Evolutionary conservation across 2,888 invertebrate species (phyloP), one percentile per base, ranked within the genome.

Genomic region (Hedychridium roseum): DNA sequence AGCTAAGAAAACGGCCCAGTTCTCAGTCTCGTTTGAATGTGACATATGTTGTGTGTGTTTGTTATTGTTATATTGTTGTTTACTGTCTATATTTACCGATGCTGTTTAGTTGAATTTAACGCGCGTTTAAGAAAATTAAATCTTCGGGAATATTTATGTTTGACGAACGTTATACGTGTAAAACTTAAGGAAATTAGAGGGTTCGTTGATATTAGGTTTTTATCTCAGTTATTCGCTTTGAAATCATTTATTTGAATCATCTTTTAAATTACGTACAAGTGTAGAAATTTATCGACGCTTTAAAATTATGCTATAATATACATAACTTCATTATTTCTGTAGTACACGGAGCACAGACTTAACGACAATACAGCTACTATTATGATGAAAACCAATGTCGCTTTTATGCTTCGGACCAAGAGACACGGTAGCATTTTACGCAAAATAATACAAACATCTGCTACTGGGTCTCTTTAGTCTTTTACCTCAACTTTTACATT

Each of bases 231-330:
- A 39, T 48, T 42, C 38, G 30, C 31, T 56, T 54, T 40, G 40
- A 57, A 52, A 56, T 53, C 46, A 53, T 68, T 68, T 68, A 66
- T 68, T 65, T 62, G 57, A 60, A 62, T 68, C 56, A 55, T 43
- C 37, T 45, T 34, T 49, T 50, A 35, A 52, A 52, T 68, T 57
- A 63, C 62, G 57, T 66, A 70, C 60, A 65, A 60, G 57, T 51
- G 69, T 74, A 73, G 56, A 72, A 72, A 73, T 51, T 64, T 65
- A 61, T 57, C 51, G 58, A 61, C 56, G 54, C 59, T 68, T 68
- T 57, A 61, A 42, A 64, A 54, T 64, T 67, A 53, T 48, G 55
- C 59, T 67, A 60, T 55, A 50, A 44, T 64, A 57, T 50, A 51
- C 58, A 53, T 60, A 46, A 44, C 36, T 61, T 59, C 50, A 40